phyloP scores from a whole-genome alignment of 2,888 invertebrate genomes.

The Hypena proboscidalis region DNA sequence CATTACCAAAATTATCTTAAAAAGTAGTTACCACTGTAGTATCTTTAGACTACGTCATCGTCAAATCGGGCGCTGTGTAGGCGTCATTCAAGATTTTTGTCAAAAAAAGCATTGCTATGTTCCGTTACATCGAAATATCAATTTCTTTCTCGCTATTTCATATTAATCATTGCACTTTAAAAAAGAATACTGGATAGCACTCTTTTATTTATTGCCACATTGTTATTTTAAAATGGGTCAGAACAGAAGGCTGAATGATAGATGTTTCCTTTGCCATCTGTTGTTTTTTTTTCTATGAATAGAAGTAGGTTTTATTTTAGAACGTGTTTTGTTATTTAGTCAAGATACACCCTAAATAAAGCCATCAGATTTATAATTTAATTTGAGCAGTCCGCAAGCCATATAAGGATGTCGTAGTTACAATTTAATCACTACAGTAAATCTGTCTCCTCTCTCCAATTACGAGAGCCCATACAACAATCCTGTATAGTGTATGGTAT shows the following conservation, averaged over 20 bases:
- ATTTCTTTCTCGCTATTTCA: conserved; percentile 22
- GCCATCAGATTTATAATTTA: background rate
- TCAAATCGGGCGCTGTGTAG: conserved; percentile 28
- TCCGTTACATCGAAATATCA: conserved; percentile 34
- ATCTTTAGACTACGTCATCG: conserved; percentile 30
- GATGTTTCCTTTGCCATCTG: background rate
- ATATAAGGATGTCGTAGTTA: background rate
- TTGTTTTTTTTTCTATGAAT: background rate
- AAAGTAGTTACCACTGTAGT: background rate
- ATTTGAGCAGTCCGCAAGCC: too few species aligned
- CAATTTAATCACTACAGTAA: conserved; percentile 10
- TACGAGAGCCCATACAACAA: conserved; percentile 32
- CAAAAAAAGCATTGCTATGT: conserved; percentile 21
- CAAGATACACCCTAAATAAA: background rate
- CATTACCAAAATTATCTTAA: conserved; percentile 1
- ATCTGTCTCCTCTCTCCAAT: conserved; percentile 23
- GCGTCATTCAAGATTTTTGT: conserved; percentile 34
- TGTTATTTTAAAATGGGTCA: conserved; percentile 1
- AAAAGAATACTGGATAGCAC: conserved; percentile 14
- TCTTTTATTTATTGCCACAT: background rate
- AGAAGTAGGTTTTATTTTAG: too few species aligned
- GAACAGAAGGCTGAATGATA: background rate
- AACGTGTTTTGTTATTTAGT: too few species aligned
- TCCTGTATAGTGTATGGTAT: conserved; percentile 31
- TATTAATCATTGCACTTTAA: conserved; percentile 24